Evolutionary conservation across 2,113 vertebrate genomes (phyloP).

Genomic region (Eidolon helvum): DNA sequence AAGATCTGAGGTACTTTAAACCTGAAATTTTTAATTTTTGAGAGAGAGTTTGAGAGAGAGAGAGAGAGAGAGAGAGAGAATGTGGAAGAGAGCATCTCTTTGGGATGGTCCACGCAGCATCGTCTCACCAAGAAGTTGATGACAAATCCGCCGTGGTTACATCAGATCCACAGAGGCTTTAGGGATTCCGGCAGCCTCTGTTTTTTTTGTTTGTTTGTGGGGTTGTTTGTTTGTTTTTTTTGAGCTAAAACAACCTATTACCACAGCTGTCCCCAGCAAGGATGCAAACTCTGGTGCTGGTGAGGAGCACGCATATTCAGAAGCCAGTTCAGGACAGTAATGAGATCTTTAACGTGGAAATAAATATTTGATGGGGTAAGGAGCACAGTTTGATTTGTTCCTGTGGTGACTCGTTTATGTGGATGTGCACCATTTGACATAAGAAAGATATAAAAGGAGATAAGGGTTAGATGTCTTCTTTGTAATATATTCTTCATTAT

Average conservation of each 20-base stretch:
- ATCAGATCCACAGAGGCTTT: background rate
- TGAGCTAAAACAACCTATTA: background rate
- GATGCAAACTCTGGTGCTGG: background rate
- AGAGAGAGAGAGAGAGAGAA: background rate
- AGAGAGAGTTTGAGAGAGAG: background rate
- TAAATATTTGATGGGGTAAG: background rate
- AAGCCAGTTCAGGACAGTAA: background rate
- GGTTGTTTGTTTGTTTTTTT: too few species aligned
- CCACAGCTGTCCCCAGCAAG: background rate
- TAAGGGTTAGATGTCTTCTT: background rate
- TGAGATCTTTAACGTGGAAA: constrained; percentile 36
- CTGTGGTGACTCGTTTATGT: background rate
- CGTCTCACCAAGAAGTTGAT: constrained; percentile 22
- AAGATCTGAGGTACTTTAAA: background rate
- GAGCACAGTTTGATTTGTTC: background rate
- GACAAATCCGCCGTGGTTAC: constrained; percentile 49
- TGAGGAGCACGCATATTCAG: background rate
- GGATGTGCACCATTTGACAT: background rate
- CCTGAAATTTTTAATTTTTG: background rate
- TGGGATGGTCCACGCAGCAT: constrained; percentile 16
- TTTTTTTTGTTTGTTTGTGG: background rate
- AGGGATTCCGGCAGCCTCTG: background rate
- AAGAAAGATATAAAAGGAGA: background rate
- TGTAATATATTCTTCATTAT: background rate
- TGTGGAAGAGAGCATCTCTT: background rate